Evolutionary conservation across 2,113 vertebrate species (phyloP), one percentile per base, ranked within the genome.

Genomic region (Halichoeres trimaculatus): DNA sequence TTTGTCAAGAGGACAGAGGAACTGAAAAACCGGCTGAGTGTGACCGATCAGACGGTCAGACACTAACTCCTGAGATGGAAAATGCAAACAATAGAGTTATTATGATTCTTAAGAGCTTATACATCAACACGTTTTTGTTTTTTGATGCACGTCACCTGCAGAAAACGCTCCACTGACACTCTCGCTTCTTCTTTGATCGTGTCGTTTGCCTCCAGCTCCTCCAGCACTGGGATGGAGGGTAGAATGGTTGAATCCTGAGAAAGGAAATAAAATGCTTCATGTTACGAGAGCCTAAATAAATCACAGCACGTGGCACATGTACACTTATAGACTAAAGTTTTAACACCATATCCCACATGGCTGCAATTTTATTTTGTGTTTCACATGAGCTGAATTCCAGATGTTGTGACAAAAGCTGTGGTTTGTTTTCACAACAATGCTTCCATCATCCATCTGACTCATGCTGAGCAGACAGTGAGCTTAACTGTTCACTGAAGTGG

Each of bases 21-120:
- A 94, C 69, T 89, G 87, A 69, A 95, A 95, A n/a, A 95, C 93
- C 1, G 85, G 88, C 48, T 92, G 84, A 53, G 64, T 93, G 70
- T 74, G 84, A 19, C 93, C 89, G 1, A 91, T 81, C 40, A 90
- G 8, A 19, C 66, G 22, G 55, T 94, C 88, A 13, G 72, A 85
- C 1, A 94, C 81, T 23, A 95, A 70, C 35, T 72, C 88, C 94
- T 95, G 56, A 0, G 59, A 54, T 55, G 43, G 1, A 51, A 26
- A 79, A 60, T 0, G 54, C 0, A 58, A 62, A 34, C 45, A 7
- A 10, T 56, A 54, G 4, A 73, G 5, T 50, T 16, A 35, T 16
- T 10, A 60, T 8, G 12, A 3, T 11, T 35, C 58, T 1, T 8
- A 41, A 47, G 17, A 6, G 16, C 55, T 54, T 48, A 23, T 5